Evolutionary conservation across 2,113 vertebrate species (phyloP), one percentile per base, ranked within the genome.

Genomic region (Herpetotheres cachinnans): DNA sequence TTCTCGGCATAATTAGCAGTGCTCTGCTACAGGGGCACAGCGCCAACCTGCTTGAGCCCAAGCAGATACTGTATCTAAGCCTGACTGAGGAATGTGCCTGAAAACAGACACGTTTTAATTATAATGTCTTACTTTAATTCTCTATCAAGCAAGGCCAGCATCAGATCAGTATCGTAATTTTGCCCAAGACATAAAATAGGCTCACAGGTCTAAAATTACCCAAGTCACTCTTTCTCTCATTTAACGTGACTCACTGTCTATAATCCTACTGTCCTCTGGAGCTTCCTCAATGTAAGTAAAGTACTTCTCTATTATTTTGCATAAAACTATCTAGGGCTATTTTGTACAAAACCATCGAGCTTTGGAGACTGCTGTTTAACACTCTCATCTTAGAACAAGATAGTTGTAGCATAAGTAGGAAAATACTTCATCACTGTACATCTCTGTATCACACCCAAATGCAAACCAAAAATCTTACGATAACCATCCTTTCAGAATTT

Each of bases 21-120:
- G 38, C 11, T 3, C 34, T 30, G 40, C 16, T 46, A 66, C 16
- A 20, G 25, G 17, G 32, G 16, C 2, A 1, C 52, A 79, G 50
- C 5, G 36, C 18, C 50, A 40, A 25, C 18, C 74, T 66, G 34
- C 74, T 25, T 34, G 24, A 91, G 34, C 52, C 46, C 67, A 54
- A 21, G 34, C 18, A 38, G 13, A 21, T 12, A n/a, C 67, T 21
- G 44, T 29, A 10, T 34, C 73, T 50, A 52, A 34, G 10, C 44
- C 18, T 30, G 27, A 22, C 26, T 38, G 20, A 46, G 13, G 7
- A 17, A 61, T 3, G 10, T 21, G 61, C n/a, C 21, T 2, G 0
- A 49, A 42, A 63, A 4, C 44, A 71, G 36, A 32, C 14, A 47
- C 25, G 2, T 5, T 56, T 56, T 40, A 69, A 56, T 22, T 29